Evolutionary conservation across 1,140 invertebrate genomes (phyloP).

Genomic region (Lamellibrachia luymesi): DNA sequence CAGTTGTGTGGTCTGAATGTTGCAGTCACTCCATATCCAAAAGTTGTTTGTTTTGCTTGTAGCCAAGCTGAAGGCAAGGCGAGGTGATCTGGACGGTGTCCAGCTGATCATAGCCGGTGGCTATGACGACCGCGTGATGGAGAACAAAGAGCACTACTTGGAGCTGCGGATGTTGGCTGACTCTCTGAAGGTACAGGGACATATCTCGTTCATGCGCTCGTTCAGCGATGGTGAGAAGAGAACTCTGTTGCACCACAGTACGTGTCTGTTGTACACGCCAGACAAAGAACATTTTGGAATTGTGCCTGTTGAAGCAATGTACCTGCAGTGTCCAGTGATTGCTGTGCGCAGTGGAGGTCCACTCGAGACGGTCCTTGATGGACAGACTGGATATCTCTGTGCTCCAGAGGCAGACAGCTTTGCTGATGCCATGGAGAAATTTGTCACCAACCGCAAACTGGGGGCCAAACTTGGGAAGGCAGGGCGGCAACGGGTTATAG

Average conservation of each 20-base stretch:
- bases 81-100: conserved; percentile 62
- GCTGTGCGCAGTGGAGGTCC: conserved; percentile 95
- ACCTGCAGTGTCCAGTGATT: conserved; percentile 85
- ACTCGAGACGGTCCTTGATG: conserved; percentile 84
- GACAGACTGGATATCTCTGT: conserved; percentile 87
- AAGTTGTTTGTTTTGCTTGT: background rate
- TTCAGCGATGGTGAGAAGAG: conserved; percentile 83
- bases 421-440: conserved; percentile 73
- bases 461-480: conserved; percentile 68
- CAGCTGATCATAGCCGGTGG: conserved; percentile 95
- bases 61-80: conserved; percentile 41
- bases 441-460: conserved; percentile 63
- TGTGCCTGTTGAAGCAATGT: conserved; percentile 98
- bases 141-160: conserved; percentile 85
- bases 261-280: conserved; percentile 90
- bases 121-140: conserved; percentile 84
- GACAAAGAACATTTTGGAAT: conserved; percentile 99
- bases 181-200: conserved; percentile 69
- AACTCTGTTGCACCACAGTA: conserved; percentile 71
- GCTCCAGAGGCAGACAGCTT: conserved; percentile 69
- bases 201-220: conserved; percentile 82
- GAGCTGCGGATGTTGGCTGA: conserved; percentile 71
- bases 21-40: background rate
- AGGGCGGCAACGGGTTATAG: conserved; percentile 71
- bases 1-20: background rate